These are phyloP conservation scores for Drosophila niveifrons DNA, from an alignment of 2,888 invertebrate species.

Conservation along the genomic window DNA sequence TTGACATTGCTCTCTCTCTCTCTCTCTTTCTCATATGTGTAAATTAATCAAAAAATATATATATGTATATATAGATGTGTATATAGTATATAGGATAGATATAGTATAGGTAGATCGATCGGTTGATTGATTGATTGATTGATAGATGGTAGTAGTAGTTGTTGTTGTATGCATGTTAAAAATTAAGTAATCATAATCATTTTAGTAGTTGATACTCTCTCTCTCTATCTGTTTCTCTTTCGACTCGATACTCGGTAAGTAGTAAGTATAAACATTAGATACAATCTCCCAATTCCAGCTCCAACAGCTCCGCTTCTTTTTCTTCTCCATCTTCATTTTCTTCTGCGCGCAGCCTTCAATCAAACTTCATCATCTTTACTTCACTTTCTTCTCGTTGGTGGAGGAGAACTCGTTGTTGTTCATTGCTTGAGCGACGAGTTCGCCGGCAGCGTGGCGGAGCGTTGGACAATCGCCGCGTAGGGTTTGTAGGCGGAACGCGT, in stretches of 20 bases:
- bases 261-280: constrained; percentile 59
- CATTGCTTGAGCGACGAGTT: constrained; percentile 89
- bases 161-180: constrained; percentile 40
- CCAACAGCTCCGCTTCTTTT: constrained; percentile 8
- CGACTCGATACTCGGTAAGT: constrained; percentile 1
- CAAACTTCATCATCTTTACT: not conserved
- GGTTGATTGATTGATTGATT: constrained; percentile 17
- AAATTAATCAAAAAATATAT: constrained; percentile 70
- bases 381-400: not conserved
- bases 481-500: constrained; percentile 86
- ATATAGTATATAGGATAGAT: constrained; percentile 29
- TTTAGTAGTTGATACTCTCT: constrained; percentile 24
- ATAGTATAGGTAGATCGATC: constrained; percentile 8
- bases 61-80: constrained; percentile 32
- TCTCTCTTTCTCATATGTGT: constrained; percentile 40
- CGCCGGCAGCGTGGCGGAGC: constrained; percentile 95
- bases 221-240: too few species aligned
- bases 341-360: not conserved
- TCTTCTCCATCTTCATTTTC: constrained; percentile 12
- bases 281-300: constrained; percentile 34
- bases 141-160: constrained; percentile 31
- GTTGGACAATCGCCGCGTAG: constrained; percentile 88
- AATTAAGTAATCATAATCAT: constrained; percentile 48
- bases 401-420: constrained; percentile 21
- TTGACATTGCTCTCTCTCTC: constrained; percentile 26